Percentiles rank a stretch among this genome's conserved stretches.
These are phyloP conservation scores for Pagrus major DNA, from an alignment of 2,113 vertebrate species.

Conservation along the genomic window DNA sequence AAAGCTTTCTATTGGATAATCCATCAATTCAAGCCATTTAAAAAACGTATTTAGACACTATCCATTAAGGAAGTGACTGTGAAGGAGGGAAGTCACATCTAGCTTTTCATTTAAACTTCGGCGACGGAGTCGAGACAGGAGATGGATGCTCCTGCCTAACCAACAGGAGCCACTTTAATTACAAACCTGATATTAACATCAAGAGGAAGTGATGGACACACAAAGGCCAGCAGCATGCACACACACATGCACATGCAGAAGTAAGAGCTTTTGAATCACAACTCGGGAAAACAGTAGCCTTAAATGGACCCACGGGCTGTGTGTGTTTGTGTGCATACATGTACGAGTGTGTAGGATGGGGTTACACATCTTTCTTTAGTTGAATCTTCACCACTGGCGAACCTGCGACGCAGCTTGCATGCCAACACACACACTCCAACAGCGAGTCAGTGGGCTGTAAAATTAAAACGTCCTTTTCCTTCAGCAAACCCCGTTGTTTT, in stretches of 20 bases:
- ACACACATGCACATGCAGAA: slow-evolving; percentile 11
- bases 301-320: slow-evolving; percentile 14
- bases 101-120: slow-evolving; percentile 78
- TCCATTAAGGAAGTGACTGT: slow-evolving; percentile 76
- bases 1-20: slow-evolving; percentile 48
- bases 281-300: slow-evolving; percentile 16
- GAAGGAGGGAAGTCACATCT: slow-evolving; percentile 60
- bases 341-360: neutral
- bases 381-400: slow-evolving; percentile 55
- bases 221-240: neutral
- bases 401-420: slow-evolving; percentile 57
- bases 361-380: slow-evolving; percentile 45
- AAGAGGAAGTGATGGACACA: slow-evolving; percentile 50
- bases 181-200: slow-evolving; percentile 74
- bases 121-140: slow-evolving; percentile 66
- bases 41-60: slow-evolving; percentile 59
- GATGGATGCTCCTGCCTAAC: slow-evolving; percentile 78
- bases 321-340: neutral
- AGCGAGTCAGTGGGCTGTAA: slow-evolving; percentile 83
- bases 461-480: slow-evolving; percentile 83
- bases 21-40: slow-evolving; percentile 62
- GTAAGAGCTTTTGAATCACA: slow-evolving; percentile 37
- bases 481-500: slow-evolving; percentile 75
- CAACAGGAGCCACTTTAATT: slow-evolving; percentile 79
- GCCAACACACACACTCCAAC: slow-evolving; percentile 67